Percentiles rank a stretch among this genome's conserved stretches.
Evolutionary conservation across 2,888 invertebrate species (phyloP).

Genomic region (Mimumesa dahlbomi): DNA sequence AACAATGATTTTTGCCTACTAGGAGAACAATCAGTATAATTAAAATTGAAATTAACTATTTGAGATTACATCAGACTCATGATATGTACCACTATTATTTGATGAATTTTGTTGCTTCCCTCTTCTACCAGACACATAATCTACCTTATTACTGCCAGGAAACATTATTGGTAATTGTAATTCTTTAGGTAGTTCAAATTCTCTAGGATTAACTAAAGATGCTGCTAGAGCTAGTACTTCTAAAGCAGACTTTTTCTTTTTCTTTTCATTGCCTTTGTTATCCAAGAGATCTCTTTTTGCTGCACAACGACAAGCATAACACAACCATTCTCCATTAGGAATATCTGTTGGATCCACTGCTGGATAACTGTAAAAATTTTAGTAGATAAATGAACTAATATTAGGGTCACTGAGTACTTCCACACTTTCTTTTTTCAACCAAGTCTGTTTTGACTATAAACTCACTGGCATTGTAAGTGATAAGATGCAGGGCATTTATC

Average conservation of each 20-base stretch:
- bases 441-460: too few species aligned
- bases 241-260: slow-evolving; percentile 83
- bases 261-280: slow-evolving; percentile 56
- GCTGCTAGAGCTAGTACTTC: slow-evolving; percentile 91
- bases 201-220: slow-evolving; percentile 91
- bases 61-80: neutral
- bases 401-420: neutral
- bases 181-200: slow-evolving; percentile 93
- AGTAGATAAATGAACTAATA: neutral
- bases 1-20: slow-evolving; percentile 77
- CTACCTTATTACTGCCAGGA: slow-evolving; percentile 91
- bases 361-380: slow-evolving; percentile 87
- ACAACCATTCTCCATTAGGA: slow-evolving; percentile 95
- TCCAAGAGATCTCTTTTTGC: slow-evolving; percentile 73
- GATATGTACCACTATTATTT: slow-evolving; percentile 68
- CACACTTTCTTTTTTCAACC: neutral
- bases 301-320: slow-evolving; percentile 88
- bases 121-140: slow-evolving; percentile 72
- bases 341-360: slow-evolving; percentile 94
- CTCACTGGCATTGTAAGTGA: slow-evolving; percentile 96
- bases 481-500: slow-evolving; percentile 98
- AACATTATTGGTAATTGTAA: slow-evolving; percentile 89
- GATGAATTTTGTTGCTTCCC: slow-evolving; percentile 70
- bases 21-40: slow-evolving; percentile 12
- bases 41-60: slow-evolving; percentile 7